Evolutionary conservation across 2,797 vertebrate species (phyloP).

Genomic region (Schizopygopsis malacanthus): DNA sequence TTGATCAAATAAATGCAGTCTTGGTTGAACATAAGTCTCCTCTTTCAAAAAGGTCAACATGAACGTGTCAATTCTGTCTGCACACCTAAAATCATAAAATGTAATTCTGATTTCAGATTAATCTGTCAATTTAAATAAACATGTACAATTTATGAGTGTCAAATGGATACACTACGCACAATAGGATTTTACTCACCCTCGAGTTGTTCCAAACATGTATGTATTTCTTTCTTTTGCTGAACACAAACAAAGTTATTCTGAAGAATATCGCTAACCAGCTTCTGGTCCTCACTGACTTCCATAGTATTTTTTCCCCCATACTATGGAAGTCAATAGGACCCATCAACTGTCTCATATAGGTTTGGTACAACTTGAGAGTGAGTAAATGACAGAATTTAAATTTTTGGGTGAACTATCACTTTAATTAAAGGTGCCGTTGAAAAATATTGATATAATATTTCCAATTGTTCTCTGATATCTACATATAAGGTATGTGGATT

Average conservation of each 20-base stretch:
- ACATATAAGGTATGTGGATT: no score
- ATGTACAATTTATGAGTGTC: neutral
- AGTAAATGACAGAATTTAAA: neutral
- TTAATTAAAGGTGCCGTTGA: neutral
- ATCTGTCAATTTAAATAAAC: neutral
- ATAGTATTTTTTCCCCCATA: neutral
- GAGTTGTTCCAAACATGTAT: neutral
- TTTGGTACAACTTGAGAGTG: neutral
- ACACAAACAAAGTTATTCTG: neutral
- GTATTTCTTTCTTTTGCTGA: neutral
- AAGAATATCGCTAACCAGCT: neutral
- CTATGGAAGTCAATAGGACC: neutral
- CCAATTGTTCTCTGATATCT: no score
- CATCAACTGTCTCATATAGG: neutral
- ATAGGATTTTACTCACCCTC: no score
- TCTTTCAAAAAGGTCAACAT: neutral
- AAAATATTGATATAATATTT: no score
- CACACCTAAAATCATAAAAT: neutral
- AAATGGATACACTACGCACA: neutral
- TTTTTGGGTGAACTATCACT: neutral
- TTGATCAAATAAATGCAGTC: slow-evolving; percentile 14
- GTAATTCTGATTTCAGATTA: slow-evolving; percentile 2
- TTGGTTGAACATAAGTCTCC: neutral
- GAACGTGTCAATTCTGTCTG: neutral
- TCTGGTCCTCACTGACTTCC: no score